Evolutionary conservation across 2,797 vertebrate species (phyloP).

Genomic region (Zalophus californianus): DNA sequence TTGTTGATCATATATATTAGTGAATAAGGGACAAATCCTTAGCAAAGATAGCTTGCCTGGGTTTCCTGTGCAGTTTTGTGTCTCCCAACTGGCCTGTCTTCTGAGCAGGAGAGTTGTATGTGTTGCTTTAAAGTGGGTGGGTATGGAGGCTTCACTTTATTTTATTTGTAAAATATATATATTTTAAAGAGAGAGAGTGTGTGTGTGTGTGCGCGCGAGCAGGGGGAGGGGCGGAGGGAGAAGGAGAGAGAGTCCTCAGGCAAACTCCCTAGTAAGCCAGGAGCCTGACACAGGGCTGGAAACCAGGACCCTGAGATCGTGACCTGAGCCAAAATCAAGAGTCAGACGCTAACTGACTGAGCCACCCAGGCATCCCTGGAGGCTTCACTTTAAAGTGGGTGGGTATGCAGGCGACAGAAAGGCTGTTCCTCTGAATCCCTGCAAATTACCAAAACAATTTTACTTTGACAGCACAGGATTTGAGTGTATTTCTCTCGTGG

Average conservation of each 20-base stretch:
- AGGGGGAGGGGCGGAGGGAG: no score
- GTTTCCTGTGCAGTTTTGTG: background rate
- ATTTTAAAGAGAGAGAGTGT: no score
- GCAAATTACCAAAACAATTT: constrained; percentile 31
- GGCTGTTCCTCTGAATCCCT: background rate
- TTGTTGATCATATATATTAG: background rate
- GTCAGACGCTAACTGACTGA: background rate
- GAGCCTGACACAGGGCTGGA: no score
- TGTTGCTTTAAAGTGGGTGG: background rate
- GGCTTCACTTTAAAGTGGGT: constrained; percentile 5
- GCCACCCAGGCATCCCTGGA: background rate
- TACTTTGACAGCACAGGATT: background rate
- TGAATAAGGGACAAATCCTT: constrained; percentile 20
- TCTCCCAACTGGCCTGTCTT: background rate
- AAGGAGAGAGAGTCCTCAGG: no score
- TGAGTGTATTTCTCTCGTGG: background rate
- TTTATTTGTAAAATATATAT: no score
- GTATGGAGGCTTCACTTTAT: constrained; percentile 15
- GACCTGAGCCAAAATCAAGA: background rate
- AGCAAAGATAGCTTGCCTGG: constrained; percentile 19
- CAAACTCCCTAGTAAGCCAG: no score
- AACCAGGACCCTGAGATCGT: background rate
- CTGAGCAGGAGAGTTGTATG: background rate
- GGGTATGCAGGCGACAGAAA: background rate
- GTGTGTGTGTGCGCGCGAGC: no score